Conservation (phyloP, 2,888 invertebrate genomes). For the Torymus auratus region DNA sequence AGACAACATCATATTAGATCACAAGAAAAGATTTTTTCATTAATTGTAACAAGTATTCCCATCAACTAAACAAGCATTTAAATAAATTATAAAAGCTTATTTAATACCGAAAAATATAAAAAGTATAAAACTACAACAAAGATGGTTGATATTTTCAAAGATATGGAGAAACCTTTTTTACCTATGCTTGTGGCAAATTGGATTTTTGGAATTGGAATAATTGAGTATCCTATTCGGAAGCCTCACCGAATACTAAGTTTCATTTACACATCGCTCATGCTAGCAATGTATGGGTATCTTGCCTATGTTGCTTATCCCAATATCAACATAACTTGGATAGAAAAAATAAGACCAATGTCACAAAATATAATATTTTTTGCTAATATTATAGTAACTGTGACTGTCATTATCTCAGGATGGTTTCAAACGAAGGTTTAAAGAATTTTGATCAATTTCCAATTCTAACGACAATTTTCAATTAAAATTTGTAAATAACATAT, state of each 20-base stretch:
- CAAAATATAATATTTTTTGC: conserved; percentile 1
- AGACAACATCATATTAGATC: no score
- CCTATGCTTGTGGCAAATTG: conserved; percentile 50
- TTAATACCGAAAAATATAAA: no score
- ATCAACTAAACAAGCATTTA: no score
- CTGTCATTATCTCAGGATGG: conserved; percentile 16
- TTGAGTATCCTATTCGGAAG: conserved; percentile 60
- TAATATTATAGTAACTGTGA: conserved; percentile 8
- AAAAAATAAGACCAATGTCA: neutral
- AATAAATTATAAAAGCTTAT: no score
- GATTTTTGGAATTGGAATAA: conserved; percentile 60
- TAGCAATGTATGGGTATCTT: neutral
- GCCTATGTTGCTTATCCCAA: neutral
- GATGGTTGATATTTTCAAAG: conserved; percentile 14
- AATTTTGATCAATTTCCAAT: neutral
- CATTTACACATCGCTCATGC: conserved; percentile 28
- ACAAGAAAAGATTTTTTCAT: no score
- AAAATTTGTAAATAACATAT: neutral
- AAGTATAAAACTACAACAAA: neutral
- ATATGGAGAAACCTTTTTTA: conserved; percentile 41
- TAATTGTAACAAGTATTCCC: no score
- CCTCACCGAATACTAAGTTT: conserved; percentile 54
- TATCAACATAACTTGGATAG: neutral
- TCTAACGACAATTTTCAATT: no score
- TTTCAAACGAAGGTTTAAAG: conserved; percentile 23